Evolutionary conservation across 1,140 invertebrate genomes (phyloP).

Genomic region (Drosophila funebris): DNA sequence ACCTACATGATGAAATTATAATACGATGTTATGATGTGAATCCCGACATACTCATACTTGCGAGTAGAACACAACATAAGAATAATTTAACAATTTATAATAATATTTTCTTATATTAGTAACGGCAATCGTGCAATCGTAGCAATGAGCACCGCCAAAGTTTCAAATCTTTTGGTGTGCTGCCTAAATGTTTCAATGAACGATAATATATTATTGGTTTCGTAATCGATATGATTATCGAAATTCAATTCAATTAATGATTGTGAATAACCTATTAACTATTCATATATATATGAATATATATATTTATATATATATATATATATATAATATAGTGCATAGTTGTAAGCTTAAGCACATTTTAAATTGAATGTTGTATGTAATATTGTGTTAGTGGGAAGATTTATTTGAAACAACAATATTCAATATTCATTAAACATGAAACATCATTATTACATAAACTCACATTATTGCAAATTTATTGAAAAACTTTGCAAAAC

Average conservation of each 20-base stretch:
- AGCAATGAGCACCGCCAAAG: slow-evolving; percentile 54
- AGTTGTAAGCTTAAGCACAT: slow-evolving; percentile 42
- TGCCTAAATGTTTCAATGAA: slow-evolving; percentile 39
- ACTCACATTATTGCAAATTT: slow-evolving; percentile 13
- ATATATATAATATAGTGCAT: slow-evolving; percentile 30
- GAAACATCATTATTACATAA: neutral
- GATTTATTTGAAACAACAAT: slow-evolving; percentile 42
- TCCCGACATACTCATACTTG: slow-evolving; percentile 56
- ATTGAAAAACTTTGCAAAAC: slow-evolving; percentile 19
- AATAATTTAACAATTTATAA: slow-evolving; percentile 36
- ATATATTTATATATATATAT: slow-evolving; percentile 9
- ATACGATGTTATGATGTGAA: slow-evolving; percentile 34
- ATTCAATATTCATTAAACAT: slow-evolving; percentile 38
- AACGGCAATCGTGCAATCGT: slow-evolving; percentile 78
- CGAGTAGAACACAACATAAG: slow-evolving; percentile 17
- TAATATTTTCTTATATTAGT: slow-evolving; percentile 47
- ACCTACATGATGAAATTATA: slow-evolving; percentile 64
- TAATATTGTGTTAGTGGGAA: slow-evolving; percentile 42
- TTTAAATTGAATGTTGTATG: slow-evolving; percentile 50
- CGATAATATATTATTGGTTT: slow-evolving; percentile 33
- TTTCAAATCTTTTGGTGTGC: slow-evolving; percentile 50
- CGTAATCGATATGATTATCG: slow-evolving; percentile 15
- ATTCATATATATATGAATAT: slow-evolving; percentile 3
- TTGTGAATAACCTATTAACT: slow-evolving; percentile 37
- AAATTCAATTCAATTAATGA: slow-evolving; percentile 53